These are phyloP conservation scores for Psix sp. DNA, from an alignment of 1,140 invertebrate genomes.

Conservation along the genomic window DNA sequence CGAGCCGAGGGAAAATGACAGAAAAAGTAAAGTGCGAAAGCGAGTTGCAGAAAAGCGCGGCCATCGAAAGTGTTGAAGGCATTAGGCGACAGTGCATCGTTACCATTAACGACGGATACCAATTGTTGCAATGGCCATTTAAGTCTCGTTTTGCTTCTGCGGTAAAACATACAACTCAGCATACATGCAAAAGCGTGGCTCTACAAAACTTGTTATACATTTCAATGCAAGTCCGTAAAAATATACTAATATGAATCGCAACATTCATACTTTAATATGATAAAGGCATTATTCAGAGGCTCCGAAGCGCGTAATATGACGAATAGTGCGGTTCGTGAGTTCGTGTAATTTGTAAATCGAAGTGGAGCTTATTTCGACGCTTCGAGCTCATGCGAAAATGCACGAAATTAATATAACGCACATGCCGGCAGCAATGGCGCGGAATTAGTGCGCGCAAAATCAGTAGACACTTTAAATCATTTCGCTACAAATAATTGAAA, in stretches of 20 bases:
- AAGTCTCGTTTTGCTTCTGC: not conserved
- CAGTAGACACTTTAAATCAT: slow-evolving; percentile 49
- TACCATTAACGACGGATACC: slow-evolving; percentile 70
- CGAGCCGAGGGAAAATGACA: slow-evolving; percentile 18
- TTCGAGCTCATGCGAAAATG: slow-evolving; percentile 21
- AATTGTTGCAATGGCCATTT: slow-evolving; percentile 64
- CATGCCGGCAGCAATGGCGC: slow-evolving; percentile 14
- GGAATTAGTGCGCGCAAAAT: slow-evolving; percentile 30
- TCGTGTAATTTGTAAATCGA: slow-evolving; percentile 42
- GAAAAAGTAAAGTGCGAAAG: slow-evolving; percentile 36
- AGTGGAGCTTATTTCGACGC: slow-evolving; percentile 30
- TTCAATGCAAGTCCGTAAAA: too few species aligned
- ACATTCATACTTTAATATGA: too few species aligned
- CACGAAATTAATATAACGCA: slow-evolving; percentile 33
- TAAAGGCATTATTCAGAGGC: not conserved
- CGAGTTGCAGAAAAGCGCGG: slow-evolving; percentile 26
- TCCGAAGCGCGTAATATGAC: not conserved
- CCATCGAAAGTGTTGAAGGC: slow-evolving; percentile 54
- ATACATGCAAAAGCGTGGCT: too few species aligned
- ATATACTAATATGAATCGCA: too few species aligned
- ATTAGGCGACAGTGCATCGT: slow-evolving; percentile 65
- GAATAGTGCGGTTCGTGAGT: slow-evolving; percentile 14
- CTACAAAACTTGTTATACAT: too few species aligned
- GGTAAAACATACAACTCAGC: too few species aligned
- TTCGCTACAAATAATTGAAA: slow-evolving; percentile 51